Percentiles rank a stretch among this genome's conserved stretches.
These are phyloP conservation scores for Cataglyphis altisquamis DNA, from an alignment of 2,888 invertebrate genomes.

Conservation along the genomic window DNA sequence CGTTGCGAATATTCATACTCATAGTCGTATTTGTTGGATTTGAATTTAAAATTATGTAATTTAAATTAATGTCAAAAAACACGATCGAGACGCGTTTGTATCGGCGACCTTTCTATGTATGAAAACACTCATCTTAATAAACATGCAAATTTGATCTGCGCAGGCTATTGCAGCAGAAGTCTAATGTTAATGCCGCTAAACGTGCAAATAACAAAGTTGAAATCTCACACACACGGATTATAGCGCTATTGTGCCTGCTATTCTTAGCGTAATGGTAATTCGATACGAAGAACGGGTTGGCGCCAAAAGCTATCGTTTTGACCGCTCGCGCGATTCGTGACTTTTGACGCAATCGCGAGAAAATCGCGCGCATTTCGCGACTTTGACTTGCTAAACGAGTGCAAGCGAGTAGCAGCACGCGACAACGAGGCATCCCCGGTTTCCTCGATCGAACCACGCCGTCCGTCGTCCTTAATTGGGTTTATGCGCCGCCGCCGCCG, in stretches of 20 bases:
- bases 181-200: constrained; percentile 19
- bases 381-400: background rate
- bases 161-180: background rate
- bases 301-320: constrained; percentile 50
- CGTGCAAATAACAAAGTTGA: constrained; percentile 52
- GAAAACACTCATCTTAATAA: constrained; percentile 39
- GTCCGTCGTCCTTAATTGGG: constrained; percentile 77
- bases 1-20: background rate
- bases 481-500: constrained; percentile 69
- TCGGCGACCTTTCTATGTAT: background rate
- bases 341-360: constrained; percentile 44
- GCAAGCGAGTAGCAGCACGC: constrained; percentile 61
- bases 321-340: constrained; percentile 45
- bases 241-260: constrained; percentile 50
- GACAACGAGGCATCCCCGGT: constrained; percentile 69
- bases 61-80: constrained; percentile 26
- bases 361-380: constrained; percentile 42
- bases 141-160: constrained; percentile 25
- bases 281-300: constrained; percentile 52
- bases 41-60: constrained; percentile 19
- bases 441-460: constrained; percentile 54
- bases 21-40: constrained; percentile 1
- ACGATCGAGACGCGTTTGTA: background rate
- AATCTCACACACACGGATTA: constrained; percentile 33
- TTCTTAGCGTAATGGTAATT: constrained; percentile 49